phyloP scores from a whole-genome alignment of 2,113 vertebrate species.

The Monarcha castaneiventris region DNA sequence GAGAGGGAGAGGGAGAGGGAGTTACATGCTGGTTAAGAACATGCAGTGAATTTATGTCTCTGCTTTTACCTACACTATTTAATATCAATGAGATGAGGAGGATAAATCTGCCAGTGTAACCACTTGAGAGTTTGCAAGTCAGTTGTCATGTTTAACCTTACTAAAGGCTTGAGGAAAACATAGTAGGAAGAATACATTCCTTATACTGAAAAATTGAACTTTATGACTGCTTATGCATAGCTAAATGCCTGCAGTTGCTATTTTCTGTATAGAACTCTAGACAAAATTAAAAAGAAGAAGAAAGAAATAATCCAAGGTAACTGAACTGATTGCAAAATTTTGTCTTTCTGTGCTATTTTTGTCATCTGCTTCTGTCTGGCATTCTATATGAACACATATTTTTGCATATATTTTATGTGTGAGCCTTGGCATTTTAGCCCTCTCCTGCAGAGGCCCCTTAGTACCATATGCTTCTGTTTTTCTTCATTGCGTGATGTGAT shows the following conservation, averaged over 20 bases:
- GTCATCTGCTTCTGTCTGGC: slow-evolving; percentile 51
- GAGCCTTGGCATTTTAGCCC: slow-evolving; percentile 72
- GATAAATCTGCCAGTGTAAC: slow-evolving; percentile 1
- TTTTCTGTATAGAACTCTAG: neutral
- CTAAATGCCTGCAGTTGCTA: slow-evolving; percentile 14
- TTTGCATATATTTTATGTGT: slow-evolving; percentile 76
- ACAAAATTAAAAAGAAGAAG: neutral
- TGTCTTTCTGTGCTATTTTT: slow-evolving; percentile 42
- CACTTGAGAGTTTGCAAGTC: slow-evolving; percentile 48
- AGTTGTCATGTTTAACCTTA: slow-evolving; percentile 28
- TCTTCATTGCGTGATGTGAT: slow-evolving; percentile 84
- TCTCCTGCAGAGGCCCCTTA: slow-evolving; percentile 77
- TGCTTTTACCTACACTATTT: slow-evolving; percentile 11
- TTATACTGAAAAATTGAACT: slow-evolving; percentile 50
- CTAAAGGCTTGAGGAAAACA: slow-evolving; percentile 11
- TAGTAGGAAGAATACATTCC: neutral
- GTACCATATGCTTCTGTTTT: slow-evolving; percentile 86
- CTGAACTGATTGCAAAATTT: neutral
- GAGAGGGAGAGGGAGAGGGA: neutral
- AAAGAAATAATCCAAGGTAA: neutral
- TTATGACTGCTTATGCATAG: slow-evolving; percentile 51
- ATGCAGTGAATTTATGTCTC: neutral
- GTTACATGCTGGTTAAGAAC: neutral
- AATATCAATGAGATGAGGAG: neutral
- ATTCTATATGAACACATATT: slow-evolving; percentile 59